Conservation (phyloP, 2,888 invertebrate genomes). For the Strigamia transsilvanica region DNA sequence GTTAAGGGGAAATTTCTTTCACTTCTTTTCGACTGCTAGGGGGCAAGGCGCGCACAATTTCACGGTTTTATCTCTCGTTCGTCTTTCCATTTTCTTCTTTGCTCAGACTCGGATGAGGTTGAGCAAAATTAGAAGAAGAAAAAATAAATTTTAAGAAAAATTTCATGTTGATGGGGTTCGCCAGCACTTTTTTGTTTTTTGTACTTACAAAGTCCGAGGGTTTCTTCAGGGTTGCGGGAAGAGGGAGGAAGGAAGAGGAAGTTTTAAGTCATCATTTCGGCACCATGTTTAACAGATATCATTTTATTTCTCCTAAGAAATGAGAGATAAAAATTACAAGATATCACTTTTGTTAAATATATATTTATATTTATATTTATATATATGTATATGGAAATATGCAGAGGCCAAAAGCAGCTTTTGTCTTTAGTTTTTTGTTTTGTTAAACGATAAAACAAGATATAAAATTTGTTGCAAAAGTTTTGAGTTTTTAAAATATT, state of each 20-base stretch:
- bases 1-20: not conserved
- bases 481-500: not conserved
- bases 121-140: too few relatives aligned
- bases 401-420: not conserved
- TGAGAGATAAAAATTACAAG: slow-evolving; percentile 20
- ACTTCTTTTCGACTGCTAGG: slow-evolving; percentile 5
- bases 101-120: too few relatives aligned
- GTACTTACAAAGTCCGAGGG: slow-evolving; percentile 1
- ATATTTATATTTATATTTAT: slow-evolving; percentile 4
- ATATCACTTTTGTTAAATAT: not conserved
- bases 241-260: not conserved
- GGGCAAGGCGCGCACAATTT: not conserved
- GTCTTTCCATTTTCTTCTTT: too few relatives aligned
- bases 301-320: slow-evolving; percentile 20
- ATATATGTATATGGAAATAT: not conserved
- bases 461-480: not conserved
- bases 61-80: not conserved
- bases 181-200: not conserved
- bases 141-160: too few relatives aligned
- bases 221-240: not conserved
- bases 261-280: slow-evolving; percentile 4
- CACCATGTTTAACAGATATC: slow-evolving; percentile 5
- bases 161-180: too few relatives aligned
- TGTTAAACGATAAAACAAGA: not conserved
- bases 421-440: not conserved